Evolutionary conservation across 2,888 invertebrate species (phyloP), one percentile per base, ranked within the genome.

Genomic region (Agrotis segetum): DNA sequence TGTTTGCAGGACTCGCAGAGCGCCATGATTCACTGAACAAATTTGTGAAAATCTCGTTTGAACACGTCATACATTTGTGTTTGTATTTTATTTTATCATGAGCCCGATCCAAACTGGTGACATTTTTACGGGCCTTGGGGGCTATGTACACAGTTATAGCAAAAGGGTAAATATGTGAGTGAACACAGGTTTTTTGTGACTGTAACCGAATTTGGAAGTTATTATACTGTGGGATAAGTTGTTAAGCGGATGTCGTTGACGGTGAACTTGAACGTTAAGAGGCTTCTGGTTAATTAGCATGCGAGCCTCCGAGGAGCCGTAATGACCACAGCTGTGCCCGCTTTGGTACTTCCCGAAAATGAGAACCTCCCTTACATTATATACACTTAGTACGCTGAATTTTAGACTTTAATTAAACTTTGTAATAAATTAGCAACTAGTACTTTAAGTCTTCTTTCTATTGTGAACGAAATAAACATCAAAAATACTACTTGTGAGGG

Each of bases 1-100:
- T 88, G 85, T 90, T 88, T 90, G 86, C 83, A 73, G 87, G 80
- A 79, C 85, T 88, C 85, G 85, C 81, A 84, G 76, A 79, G 83
- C 84, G 83, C 82, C 87, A 82, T 90, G 88, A 87, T 86, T 92
- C 92, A 91, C 89, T 91, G 91, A 91, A 86, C 88, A 90, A 90
- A 91, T 92, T 90, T 88, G 87, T 87, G 86, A 86, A 89, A 90
- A 89, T 90, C 87, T 81, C 87, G 87, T 91, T 91, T 88, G 86
- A 88, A 87, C 88, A 85, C 83, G 86, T 88, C 88, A 90, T 85
- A 87, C 81, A 83, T 83, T 88, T 85, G 67, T 87, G 77, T 89
- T 87, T 88, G 85, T 87, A 85, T 87, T 90, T 85, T 88, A 86
- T 87, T 90, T 89, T 89, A 89, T 89, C 87, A 87, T 84, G 82